Evolutionary conservation across 2,113 vertebrate species (phyloP).

Genomic region (Numenius arquata): DNA sequence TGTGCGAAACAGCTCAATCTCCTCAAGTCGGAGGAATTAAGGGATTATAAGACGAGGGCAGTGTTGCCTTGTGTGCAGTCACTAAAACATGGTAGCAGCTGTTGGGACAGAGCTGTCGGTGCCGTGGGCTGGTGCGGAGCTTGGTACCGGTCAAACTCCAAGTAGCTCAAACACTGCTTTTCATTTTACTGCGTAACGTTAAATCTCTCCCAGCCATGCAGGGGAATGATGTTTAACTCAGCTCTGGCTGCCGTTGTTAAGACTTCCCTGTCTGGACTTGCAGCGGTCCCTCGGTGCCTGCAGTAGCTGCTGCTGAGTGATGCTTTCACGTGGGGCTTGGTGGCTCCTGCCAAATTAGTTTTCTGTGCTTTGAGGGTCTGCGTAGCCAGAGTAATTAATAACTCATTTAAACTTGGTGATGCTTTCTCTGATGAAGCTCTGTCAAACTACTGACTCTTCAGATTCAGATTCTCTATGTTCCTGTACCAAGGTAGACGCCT

Average conservation of each 20-base stretch:
- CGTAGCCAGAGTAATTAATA: background rate
- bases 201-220: background rate
- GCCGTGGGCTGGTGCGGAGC: background rate
- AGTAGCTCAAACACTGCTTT: background rate
- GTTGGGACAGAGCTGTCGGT: accelerated
- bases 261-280: background rate
- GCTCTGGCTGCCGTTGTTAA: accelerated
- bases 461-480: background rate
- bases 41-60: background rate
- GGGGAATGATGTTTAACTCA: background rate
- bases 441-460: background rate
- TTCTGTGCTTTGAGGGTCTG: background rate
- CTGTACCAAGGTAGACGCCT: background rate
- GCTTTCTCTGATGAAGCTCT: background rate
- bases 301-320: background rate
- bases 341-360: background rate
- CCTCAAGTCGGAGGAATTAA: background rate
- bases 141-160: background rate
- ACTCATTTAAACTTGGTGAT: background rate
- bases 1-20: background rate
- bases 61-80: background rate
- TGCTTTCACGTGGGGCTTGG: background rate
- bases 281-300: background rate
- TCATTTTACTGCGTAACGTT: accelerated
- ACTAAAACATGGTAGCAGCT: accelerated